Evolutionary conservation across 2,888 invertebrate species (phyloP), one percentile per base, ranked within the genome.

Genomic region (Deilephila porcellus): DNA sequence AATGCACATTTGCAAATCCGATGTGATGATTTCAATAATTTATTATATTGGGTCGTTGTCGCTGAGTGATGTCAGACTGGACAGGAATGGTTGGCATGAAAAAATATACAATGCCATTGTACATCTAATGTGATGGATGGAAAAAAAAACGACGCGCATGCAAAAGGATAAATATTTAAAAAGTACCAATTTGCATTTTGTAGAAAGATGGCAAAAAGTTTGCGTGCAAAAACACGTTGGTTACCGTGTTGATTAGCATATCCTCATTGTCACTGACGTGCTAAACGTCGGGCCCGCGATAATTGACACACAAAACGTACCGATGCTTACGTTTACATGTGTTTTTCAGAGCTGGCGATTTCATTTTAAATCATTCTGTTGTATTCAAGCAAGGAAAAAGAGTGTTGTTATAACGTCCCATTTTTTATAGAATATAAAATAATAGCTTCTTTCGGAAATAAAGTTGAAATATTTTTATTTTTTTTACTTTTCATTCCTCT

Each of bases 31-130:
- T 86, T 85, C 79, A 86, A 90, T 89, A 90, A 90, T 88, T 90
- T 90, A 92, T 90, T 88, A 88, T 90, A 88, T 90, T 88, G 84
- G 91, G 89, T 91, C 93, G 83, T 90, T 93, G 93, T 92, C 93
- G 82, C 90, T 83, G 90, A 90, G 87, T 91, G 93, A 93, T 90
- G 91, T 91, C 92, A 92, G 85, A 86, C 88, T 86, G 86, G 83
- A 83, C 89, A 85, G 83, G 84, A 86, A 86, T 86, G 81, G 80
- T 77, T 81, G 81, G 78, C 80, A 79, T 76, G 53, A 59, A 76
- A 75, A 81, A 88, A 87, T 87, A 89, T 85, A 90, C 90, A 89
- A 88, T 88, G 81, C 80, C 85, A 87, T 88, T 87, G 88, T 89
- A 86, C 85, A 76, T 81, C 82, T 81, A 85, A 85, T 85, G 85